These are phyloP conservation scores for Sphenopsis melanotis DNA, from an alignment of 2,797 vertebrate species.

Conservation along the genomic window DNA sequence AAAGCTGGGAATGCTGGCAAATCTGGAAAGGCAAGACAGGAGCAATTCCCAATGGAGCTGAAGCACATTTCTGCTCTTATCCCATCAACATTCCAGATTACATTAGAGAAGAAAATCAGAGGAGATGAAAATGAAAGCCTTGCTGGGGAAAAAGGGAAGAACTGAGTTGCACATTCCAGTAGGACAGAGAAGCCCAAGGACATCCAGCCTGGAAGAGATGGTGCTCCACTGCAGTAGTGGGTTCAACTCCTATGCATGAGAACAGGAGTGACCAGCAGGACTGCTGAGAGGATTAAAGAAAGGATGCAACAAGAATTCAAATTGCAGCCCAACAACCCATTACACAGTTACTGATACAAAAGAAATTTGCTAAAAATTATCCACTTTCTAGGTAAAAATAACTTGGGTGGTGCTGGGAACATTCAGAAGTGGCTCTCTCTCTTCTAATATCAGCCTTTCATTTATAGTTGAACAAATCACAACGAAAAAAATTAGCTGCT, in stretches of 20 bases:
- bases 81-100: not conserved
- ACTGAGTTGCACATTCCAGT: not conserved
- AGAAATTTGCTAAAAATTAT: not conserved
- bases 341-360: not conserved
- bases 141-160: not conserved
- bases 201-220: not conserved
- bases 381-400: not conserved
- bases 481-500: not conserved
- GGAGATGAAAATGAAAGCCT: not conserved
- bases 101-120: not conserved
- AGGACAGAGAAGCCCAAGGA: not conserved
- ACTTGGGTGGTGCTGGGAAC: not conserved
- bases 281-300: not conserved
- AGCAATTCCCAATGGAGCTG: not conserved
- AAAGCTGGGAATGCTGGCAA: not conserved
- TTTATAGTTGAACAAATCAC: not conserved
- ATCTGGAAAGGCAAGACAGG: not conserved
- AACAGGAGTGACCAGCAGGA: not conserved
- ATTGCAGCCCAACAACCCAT: not conserved
- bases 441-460: not conserved
- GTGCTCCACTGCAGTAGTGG: not conserved
- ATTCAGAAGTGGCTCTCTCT: not conserved
- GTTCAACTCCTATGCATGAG: rapidly evolving
- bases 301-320: not conserved
- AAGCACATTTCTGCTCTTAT: not conserved